Percentiles rank a stretch among this genome's conserved stretches.
phyloP scores from a whole-genome alignment of 1,140 invertebrate species.

The Cepaea nemoralis region DNA sequence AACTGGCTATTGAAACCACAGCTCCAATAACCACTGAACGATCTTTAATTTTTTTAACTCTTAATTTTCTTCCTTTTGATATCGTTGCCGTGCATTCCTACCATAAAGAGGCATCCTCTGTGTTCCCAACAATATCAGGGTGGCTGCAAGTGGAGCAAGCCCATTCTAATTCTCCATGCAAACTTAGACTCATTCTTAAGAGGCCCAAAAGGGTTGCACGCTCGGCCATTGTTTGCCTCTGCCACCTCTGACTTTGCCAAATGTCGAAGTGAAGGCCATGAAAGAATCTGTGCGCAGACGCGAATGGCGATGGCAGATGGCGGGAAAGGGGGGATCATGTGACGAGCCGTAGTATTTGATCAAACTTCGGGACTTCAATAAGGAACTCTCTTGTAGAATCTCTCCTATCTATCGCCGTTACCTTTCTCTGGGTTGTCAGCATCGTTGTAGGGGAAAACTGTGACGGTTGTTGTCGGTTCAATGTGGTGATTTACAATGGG shows the following conservation, averaged over 20 bases:
- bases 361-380: not conserved
- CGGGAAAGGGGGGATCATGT: not conserved
- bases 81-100: not conserved
- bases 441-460: too few species aligned
- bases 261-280: not conserved
- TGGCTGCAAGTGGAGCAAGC: not conserved
- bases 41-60: not conserved
- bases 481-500: too few species aligned
- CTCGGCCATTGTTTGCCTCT: not conserved
- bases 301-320: not conserved
- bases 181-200: not conserved
- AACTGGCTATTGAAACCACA: not conserved
- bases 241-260: slow-evolving; percentile 5
- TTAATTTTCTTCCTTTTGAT: not conserved
- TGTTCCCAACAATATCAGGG: too few species aligned
- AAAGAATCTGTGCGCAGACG: not conserved
- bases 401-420: too few species aligned
- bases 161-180: not conserved
- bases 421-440: too few species aligned
- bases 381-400: not conserved
- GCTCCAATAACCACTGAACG: not conserved
- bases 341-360: not conserved
- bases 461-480: too few species aligned
- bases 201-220: not conserved
- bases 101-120: too few species aligned